phyloP scores from a whole-genome alignment of 1,140 invertebrate genomes.

The Euwallacea similis region DNA sequence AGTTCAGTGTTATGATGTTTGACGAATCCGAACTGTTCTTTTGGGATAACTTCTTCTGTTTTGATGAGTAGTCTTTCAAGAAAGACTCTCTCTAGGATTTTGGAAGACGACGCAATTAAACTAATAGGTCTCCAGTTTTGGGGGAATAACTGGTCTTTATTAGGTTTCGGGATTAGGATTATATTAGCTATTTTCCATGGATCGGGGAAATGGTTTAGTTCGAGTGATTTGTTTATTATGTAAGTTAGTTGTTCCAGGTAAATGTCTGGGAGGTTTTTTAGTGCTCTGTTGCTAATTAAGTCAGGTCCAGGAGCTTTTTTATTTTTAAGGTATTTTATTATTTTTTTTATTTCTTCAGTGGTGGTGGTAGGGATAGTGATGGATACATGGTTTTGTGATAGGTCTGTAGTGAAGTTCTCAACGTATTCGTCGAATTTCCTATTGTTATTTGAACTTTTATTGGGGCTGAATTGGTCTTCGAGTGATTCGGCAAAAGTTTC shows the following conservation, averaged over 20 bases:
- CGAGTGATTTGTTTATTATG: not conserved
- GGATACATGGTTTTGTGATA: not conserved
- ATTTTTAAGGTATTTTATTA: slow-evolving; percentile 6
- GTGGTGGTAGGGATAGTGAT: not conserved
- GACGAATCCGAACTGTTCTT: slow-evolving; percentile 20
- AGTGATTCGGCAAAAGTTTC: not conserved
- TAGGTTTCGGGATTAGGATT: not conserved
- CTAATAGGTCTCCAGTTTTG: slow-evolving; percentile 3
- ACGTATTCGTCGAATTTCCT: not conserved
- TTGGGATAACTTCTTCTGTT: not conserved
- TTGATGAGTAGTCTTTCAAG: not conserved
- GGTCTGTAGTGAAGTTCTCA: not conserved
- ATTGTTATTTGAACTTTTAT: not conserved
- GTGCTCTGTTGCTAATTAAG: not conserved
- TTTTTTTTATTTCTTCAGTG: slow-evolving; percentile 10
- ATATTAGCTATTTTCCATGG: not conserved
- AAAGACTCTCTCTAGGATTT: not conserved
- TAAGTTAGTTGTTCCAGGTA: not conserved
- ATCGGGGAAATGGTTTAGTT: not conserved
- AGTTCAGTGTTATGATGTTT: slow-evolving; percentile 1
- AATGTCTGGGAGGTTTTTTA: not conserved
- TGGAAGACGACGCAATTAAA: not conserved
- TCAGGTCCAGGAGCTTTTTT: slow-evolving; percentile 13
- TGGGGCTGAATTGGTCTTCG: not conserved
- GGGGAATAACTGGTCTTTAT: not conserved